These are phyloP conservation scores for Benitochromis conjunctus DNA, from an alignment of 2,113 vertebrate species.

Conservation along the genomic window DNA sequence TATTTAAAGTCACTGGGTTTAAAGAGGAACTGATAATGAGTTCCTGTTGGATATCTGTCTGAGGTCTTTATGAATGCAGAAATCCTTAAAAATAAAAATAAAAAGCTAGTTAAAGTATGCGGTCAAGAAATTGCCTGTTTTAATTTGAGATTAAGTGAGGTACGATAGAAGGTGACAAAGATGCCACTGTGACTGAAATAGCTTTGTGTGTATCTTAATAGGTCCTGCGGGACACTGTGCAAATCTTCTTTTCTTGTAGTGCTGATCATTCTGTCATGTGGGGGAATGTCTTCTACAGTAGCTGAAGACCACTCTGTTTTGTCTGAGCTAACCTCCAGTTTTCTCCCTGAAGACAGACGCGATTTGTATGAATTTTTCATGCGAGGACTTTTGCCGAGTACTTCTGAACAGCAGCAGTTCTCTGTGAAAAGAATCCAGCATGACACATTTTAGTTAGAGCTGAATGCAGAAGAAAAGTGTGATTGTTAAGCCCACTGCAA, in stretches of 20 bases:
- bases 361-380: constrained; percentile 35
- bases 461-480: background rate
- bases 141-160: background rate
- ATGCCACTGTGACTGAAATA: background rate
- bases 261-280: constrained; percentile 18
- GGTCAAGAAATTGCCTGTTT: background rate
- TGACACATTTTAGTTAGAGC: constrained; percentile 2
- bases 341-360: background rate
- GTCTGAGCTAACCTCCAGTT: constrained; percentile 19
- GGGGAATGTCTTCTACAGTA: background rate
- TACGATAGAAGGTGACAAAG: background rate
- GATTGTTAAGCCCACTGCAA: constrained; percentile 2
- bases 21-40: background rate
- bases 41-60: background rate
- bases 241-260: background rate
- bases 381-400: constrained; percentile 2
- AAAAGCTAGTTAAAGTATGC: background rate
- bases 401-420: constrained; percentile 2
- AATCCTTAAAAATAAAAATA: accelerated
- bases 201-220: background rate
- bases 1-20: background rate
- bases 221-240: background rate
- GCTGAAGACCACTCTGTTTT: background rate
- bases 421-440: constrained; percentile 11
- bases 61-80: background rate